A percentile compares a stretch with the other conserved stretches of the same genome.
These are phyloP conservation scores for Chrysomallon squamiferum DNA, from an alignment of 1,140 invertebrate species.

Conservation along the genomic window DNA sequence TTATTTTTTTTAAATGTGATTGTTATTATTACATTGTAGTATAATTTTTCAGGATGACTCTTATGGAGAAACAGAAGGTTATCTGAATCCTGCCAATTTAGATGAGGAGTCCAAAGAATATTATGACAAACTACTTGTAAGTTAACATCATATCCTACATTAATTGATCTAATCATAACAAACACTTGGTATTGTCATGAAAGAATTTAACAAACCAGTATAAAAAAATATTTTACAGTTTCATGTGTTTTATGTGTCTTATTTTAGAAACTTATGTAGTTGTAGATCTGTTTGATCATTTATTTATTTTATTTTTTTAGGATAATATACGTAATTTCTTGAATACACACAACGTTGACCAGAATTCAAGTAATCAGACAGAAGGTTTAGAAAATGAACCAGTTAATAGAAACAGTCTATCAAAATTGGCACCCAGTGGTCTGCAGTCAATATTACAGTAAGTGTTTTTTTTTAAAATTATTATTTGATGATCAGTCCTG, in stretches of 20 bases:
- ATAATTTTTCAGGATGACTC: no score
- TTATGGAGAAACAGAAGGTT: constrained; percentile 25
- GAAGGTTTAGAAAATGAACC: not conserved
- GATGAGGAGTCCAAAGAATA: constrained; percentile 45
- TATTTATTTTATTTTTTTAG: constrained; percentile 29
- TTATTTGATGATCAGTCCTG: no score
- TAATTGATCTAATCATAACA: not conserved
- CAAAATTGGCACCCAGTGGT: not conserved
- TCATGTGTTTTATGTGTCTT: no score
- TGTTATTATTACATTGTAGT: no score
- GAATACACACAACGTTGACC: constrained; percentile 16
- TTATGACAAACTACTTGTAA: constrained; percentile 54
- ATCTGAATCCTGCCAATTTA: constrained; percentile 23
- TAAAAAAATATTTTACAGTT: no score
- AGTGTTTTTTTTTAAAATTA: no score
- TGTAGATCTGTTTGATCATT: no score
- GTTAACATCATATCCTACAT: not conserved
- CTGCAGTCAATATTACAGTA: no score
- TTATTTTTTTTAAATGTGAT: no score
- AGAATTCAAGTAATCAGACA: not conserved
- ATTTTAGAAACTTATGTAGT: no score
- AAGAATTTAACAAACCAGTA: no score
- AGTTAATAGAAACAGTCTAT: not conserved
- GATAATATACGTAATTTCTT: constrained; percentile 47
- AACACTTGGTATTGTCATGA: no score